Evolutionary conservation across 2,888 invertebrate genomes (phyloP).

Genomic region (Frankliniella fusca): DNA sequence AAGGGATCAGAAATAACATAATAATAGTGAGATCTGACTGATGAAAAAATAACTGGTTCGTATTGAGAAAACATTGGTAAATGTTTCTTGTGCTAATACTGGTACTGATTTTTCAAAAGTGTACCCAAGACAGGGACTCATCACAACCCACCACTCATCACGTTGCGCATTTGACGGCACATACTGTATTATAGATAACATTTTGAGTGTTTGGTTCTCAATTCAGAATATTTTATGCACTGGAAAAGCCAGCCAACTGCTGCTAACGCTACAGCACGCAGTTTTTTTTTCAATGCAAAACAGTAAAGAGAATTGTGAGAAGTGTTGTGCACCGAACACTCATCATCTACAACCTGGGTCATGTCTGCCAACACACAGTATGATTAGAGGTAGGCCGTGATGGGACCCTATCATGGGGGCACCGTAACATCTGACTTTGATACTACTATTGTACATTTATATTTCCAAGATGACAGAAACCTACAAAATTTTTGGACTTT

Average conservation of each 20-base stretch:
- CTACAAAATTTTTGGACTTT: neutral
- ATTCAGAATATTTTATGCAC: neutral
- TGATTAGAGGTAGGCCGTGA: neutral
- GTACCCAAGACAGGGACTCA: too few species aligned
- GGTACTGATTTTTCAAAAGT: slow-evolving; percentile 10
- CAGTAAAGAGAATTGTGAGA: neutral
- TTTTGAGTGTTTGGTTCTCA: too few species aligned
- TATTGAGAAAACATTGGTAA: neutral
- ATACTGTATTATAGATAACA: neutral
- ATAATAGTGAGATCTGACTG: neutral
- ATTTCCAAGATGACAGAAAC: neutral
- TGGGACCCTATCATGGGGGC: neutral
- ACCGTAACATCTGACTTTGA: neutral
- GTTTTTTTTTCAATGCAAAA: neutral
- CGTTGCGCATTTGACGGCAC: neutral
- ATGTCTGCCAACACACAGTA: neutral
- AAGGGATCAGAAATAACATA: too few species aligned
- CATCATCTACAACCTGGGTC: neutral
- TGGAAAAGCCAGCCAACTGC: neutral
- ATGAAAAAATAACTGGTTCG: neutral
- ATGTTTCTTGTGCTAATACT: neutral
- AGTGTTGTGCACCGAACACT: neutral
- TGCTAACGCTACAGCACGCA: neutral
- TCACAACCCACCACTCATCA: neutral
- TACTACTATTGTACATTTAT: neutral